Base-by-base conservation (phyloP, 30 jellyfish, hydroid and myxozoan species). In the Aurelia sp. region DNA sequence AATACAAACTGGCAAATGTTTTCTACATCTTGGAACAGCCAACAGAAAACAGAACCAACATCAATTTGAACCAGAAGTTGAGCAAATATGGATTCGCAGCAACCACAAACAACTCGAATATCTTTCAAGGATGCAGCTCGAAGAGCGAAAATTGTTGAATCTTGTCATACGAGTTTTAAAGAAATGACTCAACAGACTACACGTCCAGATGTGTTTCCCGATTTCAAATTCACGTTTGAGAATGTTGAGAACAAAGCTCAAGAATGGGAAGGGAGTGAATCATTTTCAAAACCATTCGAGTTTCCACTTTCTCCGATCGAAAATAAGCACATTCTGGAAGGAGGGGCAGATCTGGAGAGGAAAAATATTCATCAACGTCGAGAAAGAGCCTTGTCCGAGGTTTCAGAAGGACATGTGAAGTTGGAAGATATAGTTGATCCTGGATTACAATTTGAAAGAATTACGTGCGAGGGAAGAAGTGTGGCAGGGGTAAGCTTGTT, bases 221-320 rank as follows among this genome's bases (percentile, higher is more conserved):
- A 79, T 51, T 79, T 79, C 63, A 65, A 48, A 79, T 79, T 66
- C 60, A 20, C 73, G 41, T 66, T 60, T 27, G 81, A 79, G 65
- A 79, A 44, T 33, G 79, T 66, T 35, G 90, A 69, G 33, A 37
- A 48, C 4, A 48, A 64, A 12, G 76, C 90, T 17, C 57, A 66
- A 51, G 61, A 37, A 4, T 41, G 72, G 52, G 72, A 50, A 53
- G 73, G 64, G 17, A 10, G 20, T 41, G 35, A 30, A 12, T 57
- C 50, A 11, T 13, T 57, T 17, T 37, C 85, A 17, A 84, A 78
- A 13, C 50, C 86, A 35, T 92, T 92, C 51, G 86, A 83, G 23
- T 92, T 79, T 67, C 98, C 98, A 40, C 96, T 79, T 40, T 81
- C 79, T 20, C 98, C 98, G 4, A 83, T 92, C 64, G 98, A 92